Conservation (phyloP, 1,140 invertebrate species). For the Zaprionus camerounensis region DNA sequence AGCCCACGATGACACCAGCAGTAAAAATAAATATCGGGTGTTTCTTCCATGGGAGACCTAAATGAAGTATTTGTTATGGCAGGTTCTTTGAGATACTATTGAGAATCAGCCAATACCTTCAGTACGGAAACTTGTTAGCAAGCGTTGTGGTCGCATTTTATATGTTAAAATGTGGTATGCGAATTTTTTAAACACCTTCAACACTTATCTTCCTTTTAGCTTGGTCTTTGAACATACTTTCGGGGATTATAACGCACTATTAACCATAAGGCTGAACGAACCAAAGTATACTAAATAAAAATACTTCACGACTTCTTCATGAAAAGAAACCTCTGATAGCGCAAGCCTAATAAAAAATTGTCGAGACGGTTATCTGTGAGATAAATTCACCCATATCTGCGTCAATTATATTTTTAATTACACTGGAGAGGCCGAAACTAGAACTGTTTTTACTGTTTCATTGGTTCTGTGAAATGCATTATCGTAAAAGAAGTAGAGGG, state of each 20-base stretch:
- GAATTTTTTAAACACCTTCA: background rate
- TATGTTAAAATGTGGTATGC: background rate
- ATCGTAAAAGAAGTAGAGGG: background rate
- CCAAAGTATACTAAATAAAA: slow-evolving; percentile 9
- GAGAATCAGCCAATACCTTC: background rate
- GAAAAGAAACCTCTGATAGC: background rate
- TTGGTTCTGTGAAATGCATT: background rate
- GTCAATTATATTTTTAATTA: slow-evolving; percentile 21
- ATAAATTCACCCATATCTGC: slow-evolving; percentile 14
- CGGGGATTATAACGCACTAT: background rate
- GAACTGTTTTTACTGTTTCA: background rate
- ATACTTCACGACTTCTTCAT: slow-evolving; percentile 5
- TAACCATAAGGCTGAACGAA: no score
- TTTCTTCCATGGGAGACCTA: slow-evolving; percentile 10
- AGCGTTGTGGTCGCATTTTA: slow-evolving; percentile 18
- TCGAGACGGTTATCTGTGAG: background rate
- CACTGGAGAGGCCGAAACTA: background rate
- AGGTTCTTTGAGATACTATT: background rate
- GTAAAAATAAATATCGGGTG: slow-evolving; percentile 18
- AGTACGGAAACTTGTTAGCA: background rate
- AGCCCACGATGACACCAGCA: slow-evolving; percentile 17
- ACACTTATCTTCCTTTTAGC: background rate
- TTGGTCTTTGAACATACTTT: background rate
- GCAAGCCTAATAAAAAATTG: slow-evolving; percentile 13
- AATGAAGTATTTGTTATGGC: background rate